phyloP scores from a whole-genome alignment of 2,113 vertebrate genomes.

The Rhinoptilus africanus region DNA sequence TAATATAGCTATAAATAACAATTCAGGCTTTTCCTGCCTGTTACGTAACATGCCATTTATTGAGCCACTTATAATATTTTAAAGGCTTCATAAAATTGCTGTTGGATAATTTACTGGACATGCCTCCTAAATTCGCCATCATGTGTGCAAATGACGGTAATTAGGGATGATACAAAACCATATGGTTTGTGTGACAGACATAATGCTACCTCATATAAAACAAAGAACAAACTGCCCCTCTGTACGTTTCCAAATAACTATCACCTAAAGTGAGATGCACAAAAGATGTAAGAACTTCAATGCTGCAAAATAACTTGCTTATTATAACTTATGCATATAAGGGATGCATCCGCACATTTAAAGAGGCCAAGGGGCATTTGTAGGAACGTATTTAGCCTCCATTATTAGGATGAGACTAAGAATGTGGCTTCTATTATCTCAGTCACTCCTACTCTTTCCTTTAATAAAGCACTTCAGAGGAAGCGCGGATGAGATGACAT shows the following conservation, averaged over 20 bases:
- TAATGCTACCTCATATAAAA: not conserved
- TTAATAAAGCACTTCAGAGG: not conserved
- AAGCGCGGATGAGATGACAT: not conserved
- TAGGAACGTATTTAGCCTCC: not conserved
- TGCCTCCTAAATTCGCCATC: not conserved
- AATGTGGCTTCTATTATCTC: not conserved
- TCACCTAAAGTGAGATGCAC: not conserved
- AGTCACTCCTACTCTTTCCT: not conserved
- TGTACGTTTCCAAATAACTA: not conserved
- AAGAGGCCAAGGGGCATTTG: not conserved
- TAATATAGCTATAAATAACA: not conserved
- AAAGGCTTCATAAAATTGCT: not conserved
- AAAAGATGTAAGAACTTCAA: not conserved
- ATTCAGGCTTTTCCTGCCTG: not conserved
- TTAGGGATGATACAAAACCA: not conserved
- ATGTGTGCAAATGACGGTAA: not conserved
- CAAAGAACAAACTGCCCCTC: not conserved
- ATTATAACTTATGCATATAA: not conserved
- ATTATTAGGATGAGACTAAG: not conserved
- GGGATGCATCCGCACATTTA: not conserved
- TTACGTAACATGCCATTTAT: not conserved
- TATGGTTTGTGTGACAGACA: not conserved
- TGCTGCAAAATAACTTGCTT: not conserved
- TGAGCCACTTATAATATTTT: not conserved
- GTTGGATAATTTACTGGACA: not conserved